Evolutionary conservation across 2,113 vertebrate species (phyloP).

Genomic region (Cairina moschata): DNA sequence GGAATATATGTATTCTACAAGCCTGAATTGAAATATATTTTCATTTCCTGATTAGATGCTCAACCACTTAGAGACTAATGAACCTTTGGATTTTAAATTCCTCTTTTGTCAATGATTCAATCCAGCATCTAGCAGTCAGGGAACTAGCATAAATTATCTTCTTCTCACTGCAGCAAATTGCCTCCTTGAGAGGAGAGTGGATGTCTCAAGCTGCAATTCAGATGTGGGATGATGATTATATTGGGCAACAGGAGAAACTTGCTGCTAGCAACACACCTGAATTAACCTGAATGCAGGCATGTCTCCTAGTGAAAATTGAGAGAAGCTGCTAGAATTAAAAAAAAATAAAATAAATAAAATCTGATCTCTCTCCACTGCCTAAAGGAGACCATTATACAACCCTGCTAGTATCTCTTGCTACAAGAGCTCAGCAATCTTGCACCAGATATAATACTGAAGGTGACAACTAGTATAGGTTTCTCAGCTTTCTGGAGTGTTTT

Average conservation of each 20-base stretch:
- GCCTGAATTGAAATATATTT: background rate
- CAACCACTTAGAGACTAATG: background rate
- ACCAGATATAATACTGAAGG: background rate
- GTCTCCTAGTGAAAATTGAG: background rate
- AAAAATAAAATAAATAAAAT: background rate
- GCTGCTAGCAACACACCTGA: background rate
- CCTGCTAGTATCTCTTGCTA: background rate
- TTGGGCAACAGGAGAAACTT: background rate
- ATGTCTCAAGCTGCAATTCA: background rate
- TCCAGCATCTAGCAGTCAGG: background rate
- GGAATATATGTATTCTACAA: background rate
- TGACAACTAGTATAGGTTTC: background rate
- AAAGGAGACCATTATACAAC: background rate
- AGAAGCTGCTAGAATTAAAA: background rate
- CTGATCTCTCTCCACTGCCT: background rate
- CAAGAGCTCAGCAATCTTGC: background rate
- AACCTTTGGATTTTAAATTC: background rate
- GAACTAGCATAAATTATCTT: background rate
- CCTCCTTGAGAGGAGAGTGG: background rate
- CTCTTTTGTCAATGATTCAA: background rate
- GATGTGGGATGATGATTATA: background rate
- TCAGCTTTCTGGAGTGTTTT: background rate
- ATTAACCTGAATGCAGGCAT: background rate
- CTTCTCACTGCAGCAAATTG: background rate
- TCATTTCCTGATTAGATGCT: background rate